Conservation (phyloP, 2,113 vertebrate species). For the Channa maculata region DNA sequence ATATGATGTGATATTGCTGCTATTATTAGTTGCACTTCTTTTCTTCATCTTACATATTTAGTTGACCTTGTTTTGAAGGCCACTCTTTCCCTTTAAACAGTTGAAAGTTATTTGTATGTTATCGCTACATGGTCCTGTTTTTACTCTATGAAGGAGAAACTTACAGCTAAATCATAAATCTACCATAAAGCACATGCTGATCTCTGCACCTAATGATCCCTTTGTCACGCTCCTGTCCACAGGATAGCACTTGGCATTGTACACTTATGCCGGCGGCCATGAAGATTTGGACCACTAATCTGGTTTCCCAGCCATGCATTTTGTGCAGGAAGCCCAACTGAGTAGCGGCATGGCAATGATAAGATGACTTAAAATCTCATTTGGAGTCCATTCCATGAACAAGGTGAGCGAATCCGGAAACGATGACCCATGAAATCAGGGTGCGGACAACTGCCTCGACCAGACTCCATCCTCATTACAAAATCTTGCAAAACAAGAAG, state of each 20-base stretch:
- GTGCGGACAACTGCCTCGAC: conserved; percentile 13
- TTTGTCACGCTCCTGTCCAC: conserved; percentile 17
- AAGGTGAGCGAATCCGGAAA: conserved; percentile 46
- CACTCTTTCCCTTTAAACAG: no score
- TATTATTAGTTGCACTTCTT: no score
- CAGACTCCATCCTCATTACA: conserved; percentile 23
- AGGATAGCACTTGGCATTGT: conserved; percentile 7
- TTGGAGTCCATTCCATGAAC: conserved; percentile 39
- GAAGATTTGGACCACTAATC: conserved; percentile 46
- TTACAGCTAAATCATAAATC: conserved; percentile 27
- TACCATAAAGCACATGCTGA: conserved; percentile 2
- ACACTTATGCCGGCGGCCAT: conserved; percentile 3
- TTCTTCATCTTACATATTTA: no score
- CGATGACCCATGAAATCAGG: conserved; percentile 64
- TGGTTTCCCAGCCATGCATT: conserved; percentile 31
- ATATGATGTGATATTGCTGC: no score
- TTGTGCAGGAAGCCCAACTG: conserved; percentile 20
- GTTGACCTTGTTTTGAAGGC: no score
- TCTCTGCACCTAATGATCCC: neutral
- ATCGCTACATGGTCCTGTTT: conserved; percentile 2
- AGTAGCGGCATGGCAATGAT: conserved; percentile 9
- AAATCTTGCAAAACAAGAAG: conserved; percentile 8
- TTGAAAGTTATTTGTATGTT: neutral
- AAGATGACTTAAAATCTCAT: conserved; percentile 46
- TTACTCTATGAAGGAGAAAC: neutral